phyloP scores from a whole-genome alignment of 2,797 vertebrate genomes.

The Tenualosa thibaudeaui region DNA sequence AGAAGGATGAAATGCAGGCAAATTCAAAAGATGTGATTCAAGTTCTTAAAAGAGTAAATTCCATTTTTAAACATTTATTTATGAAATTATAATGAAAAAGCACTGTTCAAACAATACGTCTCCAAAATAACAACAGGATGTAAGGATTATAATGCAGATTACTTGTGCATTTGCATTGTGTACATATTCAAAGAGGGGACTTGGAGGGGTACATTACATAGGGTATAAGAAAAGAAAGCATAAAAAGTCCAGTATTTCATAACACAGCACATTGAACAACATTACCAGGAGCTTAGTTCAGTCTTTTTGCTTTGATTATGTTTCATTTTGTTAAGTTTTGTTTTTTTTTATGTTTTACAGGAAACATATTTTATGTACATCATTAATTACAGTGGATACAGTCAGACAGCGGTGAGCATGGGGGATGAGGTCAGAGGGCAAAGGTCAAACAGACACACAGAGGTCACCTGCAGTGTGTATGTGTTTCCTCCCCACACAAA shows the following conservation, averaged over 20 bases:
- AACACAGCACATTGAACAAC: constrained; percentile 83
- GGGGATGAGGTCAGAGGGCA: constrained; percentile 10
- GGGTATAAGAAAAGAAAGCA: constrained; percentile 59
- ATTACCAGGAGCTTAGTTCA: constrained; percentile 77
- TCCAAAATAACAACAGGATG: constrained; percentile 60
- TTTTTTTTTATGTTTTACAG: constrained; percentile 65
- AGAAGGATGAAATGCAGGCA: background rate
- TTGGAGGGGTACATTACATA: constrained; percentile 63
- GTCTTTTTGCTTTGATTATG: constrained; percentile 16
- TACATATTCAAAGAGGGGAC: constrained; percentile 66
- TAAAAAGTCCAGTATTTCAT: constrained; percentile 76
- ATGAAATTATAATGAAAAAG: constrained; percentile 80
- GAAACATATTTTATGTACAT: constrained; percentile 80
- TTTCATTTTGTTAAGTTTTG: background rate
- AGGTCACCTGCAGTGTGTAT: background rate
- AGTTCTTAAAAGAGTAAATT: constrained; percentile 62
- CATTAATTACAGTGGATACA: constrained; percentile 65
- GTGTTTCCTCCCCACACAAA: background rate
- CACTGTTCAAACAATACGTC: constrained; percentile 76
- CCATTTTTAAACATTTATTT: constrained; percentile 82
- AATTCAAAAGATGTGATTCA: constrained; percentile 53
- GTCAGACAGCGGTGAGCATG: constrained; percentile 21
- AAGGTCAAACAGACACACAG: background rate
- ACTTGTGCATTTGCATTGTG: constrained; percentile 63
- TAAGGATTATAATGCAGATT: constrained; percentile 59